Conservation (phyloP, 2,888 invertebrate genomes). For the Suillia variegata region DNA sequence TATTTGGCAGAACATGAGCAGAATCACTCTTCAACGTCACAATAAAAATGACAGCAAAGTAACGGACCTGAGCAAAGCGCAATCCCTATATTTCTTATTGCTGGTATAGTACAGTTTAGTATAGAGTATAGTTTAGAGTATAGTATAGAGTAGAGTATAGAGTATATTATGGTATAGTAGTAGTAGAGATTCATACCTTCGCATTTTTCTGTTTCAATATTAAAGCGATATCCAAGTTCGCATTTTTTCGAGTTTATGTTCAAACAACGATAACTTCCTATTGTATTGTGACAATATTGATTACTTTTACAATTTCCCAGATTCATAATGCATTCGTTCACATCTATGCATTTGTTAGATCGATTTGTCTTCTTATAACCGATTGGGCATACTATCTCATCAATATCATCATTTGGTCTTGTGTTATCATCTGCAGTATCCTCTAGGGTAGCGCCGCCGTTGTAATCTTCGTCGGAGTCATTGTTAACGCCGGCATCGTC, state of each 20-base stretch:
- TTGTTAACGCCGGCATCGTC: slow-evolving; percentile 13
- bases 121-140: no score
- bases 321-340: slow-evolving; percentile 73
- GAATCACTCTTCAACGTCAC: no score
- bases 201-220: slow-evolving; percentile 64
- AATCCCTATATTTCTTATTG: no score
- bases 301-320: slow-evolving; percentile 68
- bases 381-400: slow-evolving; percentile 60
- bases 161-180: no score
- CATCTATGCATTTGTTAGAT: slow-evolving; percentile 64
- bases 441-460: neutral
- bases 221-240: slow-evolving; percentile 64
- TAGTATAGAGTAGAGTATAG: no score
- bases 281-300: slow-evolving; percentile 72
- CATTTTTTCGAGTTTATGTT: slow-evolving; percentile 46
- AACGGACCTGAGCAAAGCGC: no score
- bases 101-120: no score
- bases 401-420: no score
- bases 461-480: slow-evolving; percentile 8
- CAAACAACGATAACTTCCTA: slow-evolving; percentile 70
- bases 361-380: slow-evolving; percentile 59
- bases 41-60: no score
- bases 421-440: slow-evolving; percentile 22
- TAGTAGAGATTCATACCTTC: no score
- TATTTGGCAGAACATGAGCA: no score